These are phyloP conservation scores for Psix sp. DNA, from an alignment of 1,140 invertebrate genomes.

Conservation along the genomic window DNA sequence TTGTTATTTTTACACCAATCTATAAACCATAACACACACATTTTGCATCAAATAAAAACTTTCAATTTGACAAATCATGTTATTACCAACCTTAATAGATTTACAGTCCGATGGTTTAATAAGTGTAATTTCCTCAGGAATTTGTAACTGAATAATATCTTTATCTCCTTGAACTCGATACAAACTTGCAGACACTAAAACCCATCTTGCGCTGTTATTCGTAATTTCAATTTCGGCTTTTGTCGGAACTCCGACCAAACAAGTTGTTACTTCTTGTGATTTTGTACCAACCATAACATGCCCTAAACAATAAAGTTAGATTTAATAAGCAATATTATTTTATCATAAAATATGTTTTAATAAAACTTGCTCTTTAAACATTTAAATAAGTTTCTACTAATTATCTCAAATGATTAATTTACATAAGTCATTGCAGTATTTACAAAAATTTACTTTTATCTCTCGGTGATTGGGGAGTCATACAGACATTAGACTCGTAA, in stretches of 20 bases:
- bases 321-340: neutral
- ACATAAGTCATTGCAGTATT: no score
- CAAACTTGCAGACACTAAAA: slow-evolving; percentile 61
- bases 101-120: slow-evolving; percentile 65
- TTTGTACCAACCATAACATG: slow-evolving; percentile 22
- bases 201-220: slow-evolving; percentile 69
- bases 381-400: neutral
- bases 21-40: no score
- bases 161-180: slow-evolving; percentile 65
- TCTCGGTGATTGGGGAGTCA: slow-evolving; percentile 11
- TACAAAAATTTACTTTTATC: slow-evolving; percentile 22
- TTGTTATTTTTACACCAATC: slow-evolving; percentile 67
- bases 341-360: neutral
- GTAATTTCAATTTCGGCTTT: slow-evolving; percentile 66
- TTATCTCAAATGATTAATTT: neutral
- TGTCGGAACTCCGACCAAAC: slow-evolving; percentile 66
- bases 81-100: slow-evolving; percentile 62
- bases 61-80: slow-evolving; percentile 8
- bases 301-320: slow-evolving; percentile 9
- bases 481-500: neutral
- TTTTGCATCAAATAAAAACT: neutral
- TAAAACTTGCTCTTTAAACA: neutral
- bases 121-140: slow-evolving; percentile 63
- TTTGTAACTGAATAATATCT: slow-evolving; percentile 63
- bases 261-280: slow-evolving; percentile 63